A percentile compares a stretch with the other conserved stretches of the same genome.
Evolutionary conservation across 1,140 invertebrate genomes (phyloP).

Genomic region (Orchestia grillus): DNA sequence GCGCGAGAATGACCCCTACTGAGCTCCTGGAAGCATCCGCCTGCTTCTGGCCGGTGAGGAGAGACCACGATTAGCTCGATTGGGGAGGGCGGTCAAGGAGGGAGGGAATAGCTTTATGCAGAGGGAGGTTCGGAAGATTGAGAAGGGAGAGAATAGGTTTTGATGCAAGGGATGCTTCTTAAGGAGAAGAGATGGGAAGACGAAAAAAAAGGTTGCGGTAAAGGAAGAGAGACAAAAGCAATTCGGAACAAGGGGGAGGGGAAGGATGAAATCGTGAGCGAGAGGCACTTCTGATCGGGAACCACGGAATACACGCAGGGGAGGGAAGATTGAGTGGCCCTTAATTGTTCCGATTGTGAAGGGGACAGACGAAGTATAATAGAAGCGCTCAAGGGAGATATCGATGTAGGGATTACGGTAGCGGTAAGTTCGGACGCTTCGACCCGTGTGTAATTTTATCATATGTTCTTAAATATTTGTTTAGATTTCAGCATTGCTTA

Average conservation of each 20-base stretch:
- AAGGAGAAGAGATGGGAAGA: not conserved
- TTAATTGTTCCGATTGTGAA: not conserved
- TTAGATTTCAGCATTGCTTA: not conserved
- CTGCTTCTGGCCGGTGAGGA: conserved; percentile 24
- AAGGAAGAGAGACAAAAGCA: not conserved
- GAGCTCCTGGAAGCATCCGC: conserved; percentile 45
- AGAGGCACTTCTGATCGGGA: not conserved
- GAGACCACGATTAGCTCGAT: not conserved
- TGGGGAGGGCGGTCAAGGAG: not conserved
- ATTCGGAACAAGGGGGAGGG: not conserved
- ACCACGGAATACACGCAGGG: not conserved
- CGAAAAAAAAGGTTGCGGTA: not conserved
- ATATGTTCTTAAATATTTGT: not conserved
- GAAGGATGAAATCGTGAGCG: not conserved
- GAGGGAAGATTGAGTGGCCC: not conserved
- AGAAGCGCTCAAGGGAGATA: not conserved
- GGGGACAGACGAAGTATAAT: not conserved
- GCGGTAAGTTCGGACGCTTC: not conserved
- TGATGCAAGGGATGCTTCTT: not conserved
- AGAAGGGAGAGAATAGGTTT: not conserved
- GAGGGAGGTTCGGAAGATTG: not conserved
- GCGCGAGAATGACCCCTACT: conserved; percentile 9
- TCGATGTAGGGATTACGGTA: not conserved
- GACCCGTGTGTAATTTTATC: not conserved
- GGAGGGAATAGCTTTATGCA: not conserved